These are phyloP conservation scores for Palythoa grandis DNA, from an alignment of 92 coral and sea anemone species.

Conservation along the genomic window DNA sequence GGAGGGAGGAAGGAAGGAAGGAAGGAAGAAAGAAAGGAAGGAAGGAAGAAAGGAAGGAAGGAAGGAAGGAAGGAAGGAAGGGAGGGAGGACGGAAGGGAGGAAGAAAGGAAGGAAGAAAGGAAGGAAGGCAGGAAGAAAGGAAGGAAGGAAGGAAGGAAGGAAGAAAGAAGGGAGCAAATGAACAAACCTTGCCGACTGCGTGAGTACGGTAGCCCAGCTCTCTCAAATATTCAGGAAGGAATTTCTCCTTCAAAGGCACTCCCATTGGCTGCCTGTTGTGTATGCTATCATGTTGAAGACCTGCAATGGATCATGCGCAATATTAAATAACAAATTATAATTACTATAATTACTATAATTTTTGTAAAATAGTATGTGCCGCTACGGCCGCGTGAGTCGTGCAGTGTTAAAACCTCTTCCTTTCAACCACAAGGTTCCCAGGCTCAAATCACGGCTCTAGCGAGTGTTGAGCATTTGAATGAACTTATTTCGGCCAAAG, in stretches of 20 bases:
- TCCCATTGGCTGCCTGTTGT: slow-evolving; percentile 92
- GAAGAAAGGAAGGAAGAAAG: neutral
- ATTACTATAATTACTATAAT: neutral
- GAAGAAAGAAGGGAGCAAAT: too few species aligned
- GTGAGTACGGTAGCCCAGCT: slow-evolving; percentile 86
- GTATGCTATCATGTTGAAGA: slow-evolving; percentile 92
- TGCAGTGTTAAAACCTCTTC: too few species aligned
- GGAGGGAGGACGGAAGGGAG: neutral
- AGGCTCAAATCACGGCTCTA: too few species aligned
- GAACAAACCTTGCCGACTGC: slow-evolving; percentile 92
- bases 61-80: neutral
- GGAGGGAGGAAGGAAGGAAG: too few species aligned
- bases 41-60: neutral
- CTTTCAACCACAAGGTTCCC: too few species aligned
- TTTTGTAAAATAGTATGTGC: too few species aligned
- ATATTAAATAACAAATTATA: neutral
- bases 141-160: neutral
- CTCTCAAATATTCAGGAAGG: slow-evolving; percentile 78
- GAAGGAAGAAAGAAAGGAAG: too few species aligned
- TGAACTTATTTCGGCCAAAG: too few species aligned
- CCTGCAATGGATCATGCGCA: slow-evolving; percentile 49
- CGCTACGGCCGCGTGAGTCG: too few species aligned
- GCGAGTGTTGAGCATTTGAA: too few species aligned
- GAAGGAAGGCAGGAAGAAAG: neutral
- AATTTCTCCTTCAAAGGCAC: slow-evolving; percentile 88